Evolutionary conservation across 92 coral and sea anemone species (phyloP).

Genomic region (Phenganax subtilis): DNA sequence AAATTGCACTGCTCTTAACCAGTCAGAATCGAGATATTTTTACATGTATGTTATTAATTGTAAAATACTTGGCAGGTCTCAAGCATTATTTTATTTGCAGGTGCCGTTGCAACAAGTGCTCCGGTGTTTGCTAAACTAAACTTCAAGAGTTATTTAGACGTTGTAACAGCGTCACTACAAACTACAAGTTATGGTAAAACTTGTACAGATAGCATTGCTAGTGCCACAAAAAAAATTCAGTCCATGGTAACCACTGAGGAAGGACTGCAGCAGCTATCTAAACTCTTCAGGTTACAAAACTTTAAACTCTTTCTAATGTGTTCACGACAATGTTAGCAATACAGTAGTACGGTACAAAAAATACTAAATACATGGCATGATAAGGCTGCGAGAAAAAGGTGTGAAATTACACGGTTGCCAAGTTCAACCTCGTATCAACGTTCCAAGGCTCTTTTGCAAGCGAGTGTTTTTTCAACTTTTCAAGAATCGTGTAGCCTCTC

Average conservation of each 20-base stretch:
- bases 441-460: too few species aligned
- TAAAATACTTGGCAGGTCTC: neutral
- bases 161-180: conserved; percentile 77
- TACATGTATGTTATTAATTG: neutral
- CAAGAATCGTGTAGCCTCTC: too few species aligned
- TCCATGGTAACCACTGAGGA: conserved; percentile 57
- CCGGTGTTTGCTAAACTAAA: conserved; percentile 80
- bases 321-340: neutral
- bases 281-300: conserved; percentile 55
- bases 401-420: too few species aligned
- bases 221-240: conserved; percentile 66
- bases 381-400: too few species aligned
- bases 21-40: too few species aligned
- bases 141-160: conserved; percentile 84
- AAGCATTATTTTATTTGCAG: conserved; percentile 38
- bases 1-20: too few species aligned
- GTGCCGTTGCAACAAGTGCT: conserved; percentile 95
- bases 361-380: too few species aligned
- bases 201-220: conserved; percentile 68
- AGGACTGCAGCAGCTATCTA: conserved; percentile 65
- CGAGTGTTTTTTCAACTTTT: too few species aligned
- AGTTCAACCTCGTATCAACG: too few species aligned
- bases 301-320: too few species aligned
- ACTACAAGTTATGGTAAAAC: conserved; percentile 70
- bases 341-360: neutral